A percentile compares a stretch with the other conserved stretches of the same genome.
These are phyloP conservation scores for Rattus norvegicus DNA, from an alignment of 2,113 vertebrate species.

Conservation along the genomic window DNA sequence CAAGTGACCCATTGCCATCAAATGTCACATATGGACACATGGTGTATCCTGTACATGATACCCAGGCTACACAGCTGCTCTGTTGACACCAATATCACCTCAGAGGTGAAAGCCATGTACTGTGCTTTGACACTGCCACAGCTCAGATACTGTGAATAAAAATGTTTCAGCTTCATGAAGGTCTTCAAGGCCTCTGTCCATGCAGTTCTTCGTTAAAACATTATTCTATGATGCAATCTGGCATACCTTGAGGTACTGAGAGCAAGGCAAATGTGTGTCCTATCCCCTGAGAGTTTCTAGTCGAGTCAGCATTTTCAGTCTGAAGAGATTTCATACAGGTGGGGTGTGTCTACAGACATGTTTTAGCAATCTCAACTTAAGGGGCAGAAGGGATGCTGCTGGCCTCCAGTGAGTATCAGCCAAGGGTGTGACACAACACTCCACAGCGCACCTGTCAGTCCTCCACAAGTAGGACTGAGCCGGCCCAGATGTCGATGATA, in stretches of 20 bases:
- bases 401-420: not conserved
- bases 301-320: not conserved
- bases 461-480: not conserved
- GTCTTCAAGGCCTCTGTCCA: not conserved
- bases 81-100: not conserved
- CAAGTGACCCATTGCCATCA: not conserved
- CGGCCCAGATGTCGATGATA: accelerated
- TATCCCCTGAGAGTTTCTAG: not conserved
- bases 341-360: not conserved
- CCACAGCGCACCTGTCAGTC: not conserved
- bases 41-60: not conserved
- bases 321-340: not conserved
- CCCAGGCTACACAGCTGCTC: no score
- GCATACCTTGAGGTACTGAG: not conserved
- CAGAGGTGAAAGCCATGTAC: not conserved
- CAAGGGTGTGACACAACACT: not conserved
- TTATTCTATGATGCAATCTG: not conserved
- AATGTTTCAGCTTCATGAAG: no score
- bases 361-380: not conserved
- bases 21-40: not conserved
- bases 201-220: not conserved
- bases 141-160: not conserved
- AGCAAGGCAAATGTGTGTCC: not conserved
- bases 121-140: not conserved
- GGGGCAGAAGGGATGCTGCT: accelerated